Evolutionary conservation across 2,113 vertebrate genomes (phyloP), one percentile per base, ranked within the genome.

Genomic region (Dicrurus megarhynchus): DNA sequence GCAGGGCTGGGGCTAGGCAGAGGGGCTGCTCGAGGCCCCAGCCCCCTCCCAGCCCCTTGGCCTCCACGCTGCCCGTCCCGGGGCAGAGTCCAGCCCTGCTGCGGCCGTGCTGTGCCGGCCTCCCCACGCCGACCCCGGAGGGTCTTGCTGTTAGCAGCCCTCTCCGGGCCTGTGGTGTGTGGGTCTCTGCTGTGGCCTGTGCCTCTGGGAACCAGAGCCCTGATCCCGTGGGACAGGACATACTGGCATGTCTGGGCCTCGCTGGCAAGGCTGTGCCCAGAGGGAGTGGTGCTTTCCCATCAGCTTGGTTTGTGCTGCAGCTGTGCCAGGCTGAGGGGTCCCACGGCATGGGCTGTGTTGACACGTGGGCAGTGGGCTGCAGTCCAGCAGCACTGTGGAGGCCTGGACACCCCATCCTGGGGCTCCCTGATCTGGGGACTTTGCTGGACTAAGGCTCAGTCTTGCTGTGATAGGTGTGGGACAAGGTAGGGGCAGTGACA

Each of bases 201-300:
- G 33, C 42, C 49, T 3, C 37, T 0, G 0, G 37, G 27, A 30
- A 4, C 6, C 24, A 4, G n/a, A 35, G 59, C 47, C 59, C 63
- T 7, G 9, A 0, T 87, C 30, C 65, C 13, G 0, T 4, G 33
- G 57, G 37, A 11, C 22, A 1, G 52, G 32, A 39, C 18, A 1
- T 2, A 0, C 20, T 0, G 2, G 11, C 0, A 0, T 2, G 19
- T 7, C 8, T 3, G 63, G 26, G 28, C 16, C 14, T 55, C 3
- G 5, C 24, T 4, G 2, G 20, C 0, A 4, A 14, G 67, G 52
- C 28, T 50, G 73, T 18, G 28, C 32, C 17, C 0, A 0, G 22
- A 4, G 41, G 22, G 5, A 78, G 30, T 0, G 7, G 22, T 20
- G 68, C n/a, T 87, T 83, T 26, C 46, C 44, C 0, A 0, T 11